Base-by-base conservation (phyloP, 2,113 vertebrate genomes). In the Tupaia chinensis region DNA sequence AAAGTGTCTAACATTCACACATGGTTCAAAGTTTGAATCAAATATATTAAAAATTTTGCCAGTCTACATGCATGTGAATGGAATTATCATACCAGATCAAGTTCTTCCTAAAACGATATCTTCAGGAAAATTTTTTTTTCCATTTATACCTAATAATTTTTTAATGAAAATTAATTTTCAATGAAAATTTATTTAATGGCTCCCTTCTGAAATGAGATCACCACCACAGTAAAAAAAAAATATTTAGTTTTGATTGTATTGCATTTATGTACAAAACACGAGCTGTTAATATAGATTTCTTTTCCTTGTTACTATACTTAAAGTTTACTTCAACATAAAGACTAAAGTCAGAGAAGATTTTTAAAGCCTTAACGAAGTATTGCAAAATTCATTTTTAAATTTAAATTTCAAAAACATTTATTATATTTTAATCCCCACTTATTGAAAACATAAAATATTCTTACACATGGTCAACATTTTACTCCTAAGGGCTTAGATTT, bases 271-370 rank as follows among this genome's bases (percentile, higher is more conserved):
- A 89, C 29, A 87, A 81, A 91, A 83, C 3, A 77, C 14, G 91
- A 92, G 66, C 27, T 91, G 60, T 23, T 34, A 88, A 87, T 65
- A 73, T 44, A 72, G 11, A 84, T 87, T 70, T 23, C 1, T 69
- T 87, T 87, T 92, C 56, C 27, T 8, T 72, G 3, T 60, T 74
- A 25, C 9, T 81, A 6, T 58, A 78, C 27, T 87, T 92, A 89
- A 78, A 76, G 68, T 94, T 66, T 80, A 85, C n/a, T 93, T 78
- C 44, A 94, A 73, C n/a, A 56, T 79, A 83, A 74, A n/a, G 2
- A 95, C 54, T 54, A 58, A 74, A 60, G 27, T 69, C 17, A 84
- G 17, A 91, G 2, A 60, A 20, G 44, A 56, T 74, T 7, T 61
- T 85, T 68, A 74, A 74, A 89, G 25, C 3, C 68, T 56, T n/a